Percentiles rank a stretch among this genome's conserved stretches.
Conservation (phyloP, 2,888 invertebrate species). For the Parnassius mnemosyne region DNA sequence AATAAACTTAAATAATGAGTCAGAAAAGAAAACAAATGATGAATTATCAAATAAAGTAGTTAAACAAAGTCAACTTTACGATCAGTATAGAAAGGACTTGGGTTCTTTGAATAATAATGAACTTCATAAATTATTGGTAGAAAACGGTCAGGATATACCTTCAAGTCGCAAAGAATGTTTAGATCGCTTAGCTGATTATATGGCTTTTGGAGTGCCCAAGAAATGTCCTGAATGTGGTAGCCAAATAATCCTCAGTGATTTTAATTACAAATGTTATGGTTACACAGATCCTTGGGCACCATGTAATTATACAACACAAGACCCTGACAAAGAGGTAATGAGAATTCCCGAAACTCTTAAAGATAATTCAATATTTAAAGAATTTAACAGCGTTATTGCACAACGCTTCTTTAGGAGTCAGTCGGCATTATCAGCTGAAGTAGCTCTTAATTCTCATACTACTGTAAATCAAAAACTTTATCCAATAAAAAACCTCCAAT, state of each 20-base stretch:
- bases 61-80: conserved; percentile 14
- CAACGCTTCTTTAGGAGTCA: conserved; percentile 11
- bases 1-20: conserved; percentile 8
- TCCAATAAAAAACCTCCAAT: conserved; percentile 23
- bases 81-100: conserved; percentile 8
- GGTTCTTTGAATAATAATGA: conserved; percentile 10
- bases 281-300: conserved; percentile 15
- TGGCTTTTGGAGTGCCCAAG: conserved; percentile 20
- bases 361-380: conserved; percentile 14
- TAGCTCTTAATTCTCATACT: background rate
- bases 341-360: conserved; percentile 15
- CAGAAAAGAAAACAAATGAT: background rate
- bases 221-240: conserved; percentile 19
- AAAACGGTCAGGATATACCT: conserved; percentile 16
- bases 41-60: conserved; percentile 15
- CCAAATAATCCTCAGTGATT: conserved; percentile 15
- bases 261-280: conserved; percentile 18
- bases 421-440: background rate
- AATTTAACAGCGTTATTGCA: conserved; percentile 9
- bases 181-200: conserved; percentile 19
- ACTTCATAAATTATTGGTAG: conserved; percentile 12
- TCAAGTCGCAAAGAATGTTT: conserved; percentile 13
- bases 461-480: conserved; percentile 1
- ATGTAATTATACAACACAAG: conserved; percentile 17
- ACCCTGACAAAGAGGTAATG: conserved; percentile 14